Evolutionary conservation across 2,888 invertebrate species (phyloP).

Genomic region (Drosophila infuscata): DNA sequence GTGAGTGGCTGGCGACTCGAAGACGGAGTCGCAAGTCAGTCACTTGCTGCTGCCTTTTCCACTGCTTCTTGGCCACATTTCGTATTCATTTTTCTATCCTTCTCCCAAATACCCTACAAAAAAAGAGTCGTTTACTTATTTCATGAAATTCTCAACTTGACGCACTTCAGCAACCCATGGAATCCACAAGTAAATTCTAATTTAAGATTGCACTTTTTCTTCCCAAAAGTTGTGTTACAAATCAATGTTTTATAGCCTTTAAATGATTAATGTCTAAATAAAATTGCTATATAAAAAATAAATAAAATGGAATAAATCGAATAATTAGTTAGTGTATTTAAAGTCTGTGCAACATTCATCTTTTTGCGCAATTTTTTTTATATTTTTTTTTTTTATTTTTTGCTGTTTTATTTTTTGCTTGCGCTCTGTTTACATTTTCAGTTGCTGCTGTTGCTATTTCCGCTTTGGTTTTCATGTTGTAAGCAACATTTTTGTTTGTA

Average conservation of each 20-base stretch:
- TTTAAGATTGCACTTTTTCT: not conserved
- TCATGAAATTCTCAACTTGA: not conserved
- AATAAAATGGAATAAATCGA: not conserved
- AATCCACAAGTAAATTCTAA: not conserved
- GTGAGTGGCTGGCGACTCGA: constrained; percentile 53
- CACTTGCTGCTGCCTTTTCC: constrained; percentile 33
- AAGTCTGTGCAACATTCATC: not conserved
- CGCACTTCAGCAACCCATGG: not conserved
- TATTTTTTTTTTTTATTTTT: constrained; percentile 10
- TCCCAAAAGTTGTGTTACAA: not conserved
- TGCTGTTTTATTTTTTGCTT: constrained; percentile 20
- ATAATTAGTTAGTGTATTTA: not conserved
- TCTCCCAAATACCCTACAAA: constrained; percentile 13
- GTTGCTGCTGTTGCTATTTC: constrained; percentile 76
- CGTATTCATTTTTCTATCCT: constrained; percentile 43
- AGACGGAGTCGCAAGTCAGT: constrained; percentile 65
- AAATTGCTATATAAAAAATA: no score
- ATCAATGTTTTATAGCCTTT: no score
- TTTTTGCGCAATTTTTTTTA: not conserved
- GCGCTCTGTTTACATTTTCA: constrained; percentile 69
- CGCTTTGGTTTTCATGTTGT: constrained; percentile 70
- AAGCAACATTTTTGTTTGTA: constrained; percentile 79
- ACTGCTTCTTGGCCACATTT: constrained; percentile 56
- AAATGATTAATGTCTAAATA: no score
- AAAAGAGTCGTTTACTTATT: not conserved